Conservation (phyloP, 1,140 invertebrate genomes). For the Branchinecta lindahli region DNA sequence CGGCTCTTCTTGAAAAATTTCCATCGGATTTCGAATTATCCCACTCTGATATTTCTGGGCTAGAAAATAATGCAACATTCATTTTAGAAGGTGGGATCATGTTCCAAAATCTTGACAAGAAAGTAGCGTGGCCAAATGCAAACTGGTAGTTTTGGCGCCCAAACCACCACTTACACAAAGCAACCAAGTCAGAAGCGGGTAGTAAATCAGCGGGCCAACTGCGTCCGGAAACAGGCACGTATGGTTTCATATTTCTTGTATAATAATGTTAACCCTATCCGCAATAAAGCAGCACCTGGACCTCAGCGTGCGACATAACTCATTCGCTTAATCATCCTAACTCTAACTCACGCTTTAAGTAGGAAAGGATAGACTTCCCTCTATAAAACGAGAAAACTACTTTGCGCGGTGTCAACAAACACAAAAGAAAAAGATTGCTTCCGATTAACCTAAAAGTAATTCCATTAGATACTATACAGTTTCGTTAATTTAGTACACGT, state of each 20-base stretch:
- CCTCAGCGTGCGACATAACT: slow-evolving; percentile 8
- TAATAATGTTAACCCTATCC: slow-evolving; percentile 5
- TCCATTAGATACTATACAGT: too few relatives aligned
- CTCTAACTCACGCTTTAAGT: slow-evolving; percentile 3
- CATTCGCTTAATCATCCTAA: slow-evolving; percentile 1
- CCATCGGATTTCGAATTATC: too few relatives aligned
- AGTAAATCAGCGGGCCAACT: not conserved
- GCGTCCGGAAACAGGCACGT: not conserved
- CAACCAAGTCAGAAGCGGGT: not conserved
- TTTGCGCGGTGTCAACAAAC: not conserved
- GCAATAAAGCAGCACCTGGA: not conserved
- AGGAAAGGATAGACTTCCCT: slow-evolving; percentile 6
- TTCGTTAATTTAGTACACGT: too few relatives aligned
- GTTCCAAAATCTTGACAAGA: too few relatives aligned
- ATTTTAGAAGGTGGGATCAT: too few relatives aligned
- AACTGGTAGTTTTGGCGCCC: too few relatives aligned
- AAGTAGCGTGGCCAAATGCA: too few relatives aligned
- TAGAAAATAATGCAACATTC: too few relatives aligned
- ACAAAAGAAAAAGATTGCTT: not conserved
- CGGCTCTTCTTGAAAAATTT: too few relatives aligned
- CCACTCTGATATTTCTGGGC: too few relatives aligned
- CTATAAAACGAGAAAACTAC: not conserved
- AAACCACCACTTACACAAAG: too few relatives aligned
- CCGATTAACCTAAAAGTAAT: not conserved
- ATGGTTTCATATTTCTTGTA: slow-evolving; percentile 10